Base-by-base conservation (phyloP, 2,113 vertebrate species). In the Toxotes jaculatrix region DNA sequence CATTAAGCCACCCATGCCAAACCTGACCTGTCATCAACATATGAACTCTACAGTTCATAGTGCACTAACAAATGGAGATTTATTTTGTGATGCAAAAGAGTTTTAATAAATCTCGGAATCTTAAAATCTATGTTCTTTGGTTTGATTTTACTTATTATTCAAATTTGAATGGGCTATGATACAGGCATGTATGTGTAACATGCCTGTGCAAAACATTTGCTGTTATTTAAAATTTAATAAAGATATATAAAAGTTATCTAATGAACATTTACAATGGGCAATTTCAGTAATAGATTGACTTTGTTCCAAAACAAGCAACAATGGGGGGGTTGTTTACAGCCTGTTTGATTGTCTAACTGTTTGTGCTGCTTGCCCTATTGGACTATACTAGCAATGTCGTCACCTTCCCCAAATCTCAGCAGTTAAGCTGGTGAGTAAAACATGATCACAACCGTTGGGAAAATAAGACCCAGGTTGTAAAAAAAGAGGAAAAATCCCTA, bases 341-440 rank as follows among this genome's bases (percentile, higher is more conserved):
- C n/a, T 45, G 38, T 68, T 83, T 75, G 45, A 64, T 72, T 53
- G 14, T 72, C 43, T 74, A 43, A 64, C 32, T 74, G 23, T 12
- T 32, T 23, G 34, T 45, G 67, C 56, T 36, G 34, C 23, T 68
- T 40, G 5, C 38, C 17, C 67, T 42, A 34, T 77, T 84, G 76
- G 70, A 75, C 19, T 7, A 6, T 40, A 49, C 23, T 12, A 47
- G 23, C 51, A 23, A 57, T 86, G 80, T 74, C 59, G 53, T 88
- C 80, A 88, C 68, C 64, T 66, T 70, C 16, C 47, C 45, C 27
- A 57, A 79, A 75, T 61, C 40, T 43, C 32, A 16, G 51, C 65
- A 66, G 21, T 82, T 73, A 59, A 80, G n/a, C 9, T 53, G 34
- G 42, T 68, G 77, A 77, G 63, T 75, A 84, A 86, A 82, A 79